phyloP scores from a whole-genome alignment of 2,113 vertebrate genomes.

The Pseudopodoces humilis region DNA sequence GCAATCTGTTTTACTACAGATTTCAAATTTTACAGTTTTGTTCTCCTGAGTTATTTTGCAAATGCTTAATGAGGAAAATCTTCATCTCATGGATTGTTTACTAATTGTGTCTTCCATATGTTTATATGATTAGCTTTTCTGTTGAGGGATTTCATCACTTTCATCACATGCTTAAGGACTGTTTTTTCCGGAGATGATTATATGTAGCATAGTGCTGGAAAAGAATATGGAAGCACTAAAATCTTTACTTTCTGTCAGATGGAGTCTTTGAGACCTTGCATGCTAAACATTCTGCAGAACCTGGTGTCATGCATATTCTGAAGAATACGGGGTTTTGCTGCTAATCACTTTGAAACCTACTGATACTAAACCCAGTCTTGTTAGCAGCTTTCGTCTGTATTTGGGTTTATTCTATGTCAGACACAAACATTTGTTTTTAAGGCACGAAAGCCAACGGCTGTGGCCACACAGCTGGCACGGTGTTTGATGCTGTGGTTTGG shows the following conservation, averaged over 20 bases:
- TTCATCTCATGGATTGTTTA: neutral
- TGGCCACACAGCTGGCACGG: neutral
- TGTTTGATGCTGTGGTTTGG: neutral
- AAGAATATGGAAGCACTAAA: neutral
- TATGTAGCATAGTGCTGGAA: neutral
- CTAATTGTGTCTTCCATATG: slow-evolving; percentile 18
- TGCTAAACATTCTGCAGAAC: neutral
- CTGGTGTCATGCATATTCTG: neutral
- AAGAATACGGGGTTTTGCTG: neutral
- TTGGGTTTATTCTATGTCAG: neutral
- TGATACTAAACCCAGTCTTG: neutral
- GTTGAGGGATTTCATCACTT: neutral
- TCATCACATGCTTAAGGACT: neutral
- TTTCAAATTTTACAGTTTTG: neutral
- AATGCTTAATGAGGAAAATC: neutral
- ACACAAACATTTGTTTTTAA: neutral
- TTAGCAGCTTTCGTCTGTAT: neutral
- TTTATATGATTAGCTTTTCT: neutral
- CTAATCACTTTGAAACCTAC: neutral
- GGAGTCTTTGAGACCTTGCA: neutral
- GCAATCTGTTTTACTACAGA: neutral
- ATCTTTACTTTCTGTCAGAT: neutral
- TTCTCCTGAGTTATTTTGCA: neutral
- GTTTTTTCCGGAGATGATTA: neutral
- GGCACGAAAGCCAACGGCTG: neutral